Evolutionary conservation across 1,140 invertebrate genomes (phyloP), one percentile per base, ranked within the genome.

Genomic region (Pararge aegeria): DNA sequence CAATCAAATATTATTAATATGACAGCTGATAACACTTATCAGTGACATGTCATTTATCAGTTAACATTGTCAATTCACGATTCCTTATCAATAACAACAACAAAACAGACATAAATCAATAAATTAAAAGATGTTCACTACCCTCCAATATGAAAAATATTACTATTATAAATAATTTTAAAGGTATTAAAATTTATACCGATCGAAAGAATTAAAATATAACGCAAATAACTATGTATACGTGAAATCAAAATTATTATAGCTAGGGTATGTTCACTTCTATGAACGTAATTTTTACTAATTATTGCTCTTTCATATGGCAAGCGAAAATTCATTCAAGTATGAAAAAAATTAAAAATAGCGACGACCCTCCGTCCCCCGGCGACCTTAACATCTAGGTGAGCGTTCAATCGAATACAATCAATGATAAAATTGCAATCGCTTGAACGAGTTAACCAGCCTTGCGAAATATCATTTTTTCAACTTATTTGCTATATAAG

Each of bases 331-430:
- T 50, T 58, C 65, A 67, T 66, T 75, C 60, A 72, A 74, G 75
- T 76, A 70, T 77, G 55, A 73, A 77, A 60, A 12, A 73, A 68
- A 52, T 75, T 83, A 85, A 77, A 83, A 82, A 86, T 84, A 88
- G 72, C 66, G 66, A 61, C 67, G 68, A 73, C 68, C 73, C 62
- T 48, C 65, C 80, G 78, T 77, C 79, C 78, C 73, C 74, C 55
- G 30, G 56, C 77, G 83, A 79, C 82, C 75, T 82, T 80, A 78
- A 58, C 50, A 62, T 15, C 65, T 61, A 71, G 68, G 75, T 78
- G 75, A 73, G 68, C 80, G 68, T 57, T 84, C 70, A 70, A 78
- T 78, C 71, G 76, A 69, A 70, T 79, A 75, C 78, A 86, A 83
- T 84, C 77, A 75, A 83, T 84, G 72, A 57, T 38, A 37, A 58